A percentile compares a stretch with the other conserved stretches of the same genome.
Evolutionary conservation across 2,888 invertebrate genomes (phyloP).

Genomic region (Bellardia pandia): DNA sequence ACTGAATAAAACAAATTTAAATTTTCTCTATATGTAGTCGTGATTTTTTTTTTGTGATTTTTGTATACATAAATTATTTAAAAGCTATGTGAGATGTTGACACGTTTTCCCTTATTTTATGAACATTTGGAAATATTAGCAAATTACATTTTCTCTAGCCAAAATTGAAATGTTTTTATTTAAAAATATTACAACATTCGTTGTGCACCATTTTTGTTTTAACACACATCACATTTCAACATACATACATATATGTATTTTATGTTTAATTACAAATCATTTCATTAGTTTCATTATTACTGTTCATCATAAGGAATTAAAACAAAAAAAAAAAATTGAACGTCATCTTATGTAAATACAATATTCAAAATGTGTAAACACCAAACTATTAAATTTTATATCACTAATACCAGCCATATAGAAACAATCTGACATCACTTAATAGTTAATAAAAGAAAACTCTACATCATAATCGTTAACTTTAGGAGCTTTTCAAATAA

Average conservation of each 20-base stretch:
- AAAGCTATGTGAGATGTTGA: too few relatives aligned
- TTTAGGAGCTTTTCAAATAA: conserved; percentile 49
- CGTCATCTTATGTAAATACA: conserved; percentile 51
- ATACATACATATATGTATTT: conserved; percentile 35
- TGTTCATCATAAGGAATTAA: conserved; percentile 32
- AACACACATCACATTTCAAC: conserved; percentile 25
- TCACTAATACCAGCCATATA: conserved; percentile 44
- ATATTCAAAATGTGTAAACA: conserved; percentile 36
- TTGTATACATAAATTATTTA: too few relatives aligned
- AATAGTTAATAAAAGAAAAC: conserved; percentile 53
- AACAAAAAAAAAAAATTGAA: conserved; percentile 21
- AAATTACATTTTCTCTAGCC: too few relatives aligned
- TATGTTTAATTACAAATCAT: conserved; percentile 13
- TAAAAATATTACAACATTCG: background rate
- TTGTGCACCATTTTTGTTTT: conserved; percentile 2
- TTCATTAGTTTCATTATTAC: conserved; percentile 21
- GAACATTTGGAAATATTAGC: too few relatives aligned
- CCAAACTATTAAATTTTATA: conserved; percentile 31
- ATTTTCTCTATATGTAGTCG: too few relatives aligned
- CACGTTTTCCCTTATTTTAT: too few relatives aligned
- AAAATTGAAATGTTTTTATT: too few relatives aligned
- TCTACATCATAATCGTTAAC: conserved; percentile 39
- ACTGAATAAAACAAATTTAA: too few relatives aligned
- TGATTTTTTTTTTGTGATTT: too few relatives aligned
- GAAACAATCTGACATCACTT: conserved; percentile 50